Conservation (phyloP, 2,113 vertebrate genomes). For the Notechis scutatus region DNA sequence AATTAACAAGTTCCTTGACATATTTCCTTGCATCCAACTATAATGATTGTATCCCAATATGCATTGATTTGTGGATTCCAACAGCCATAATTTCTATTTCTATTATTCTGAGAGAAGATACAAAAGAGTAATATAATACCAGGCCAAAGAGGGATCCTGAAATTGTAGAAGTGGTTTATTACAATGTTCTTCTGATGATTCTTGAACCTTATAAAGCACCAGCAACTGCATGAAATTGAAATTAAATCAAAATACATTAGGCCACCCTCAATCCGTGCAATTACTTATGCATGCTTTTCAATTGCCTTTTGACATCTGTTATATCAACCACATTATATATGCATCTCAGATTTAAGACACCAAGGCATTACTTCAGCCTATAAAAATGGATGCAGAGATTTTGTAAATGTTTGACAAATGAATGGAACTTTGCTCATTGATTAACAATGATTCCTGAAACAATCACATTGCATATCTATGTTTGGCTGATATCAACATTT, state of each 20-base stretch:
- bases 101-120: too few relatives aligned
- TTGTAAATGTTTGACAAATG: background rate
- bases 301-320: background rate
- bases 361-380: background rate
- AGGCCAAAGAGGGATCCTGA: background rate
- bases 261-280: background rate
- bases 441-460: background rate
- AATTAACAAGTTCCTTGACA: background rate
- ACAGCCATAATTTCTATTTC: background rate
- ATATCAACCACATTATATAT: background rate
- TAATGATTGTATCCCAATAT: background rate
- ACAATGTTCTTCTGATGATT: background rate
- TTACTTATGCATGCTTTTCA: background rate
- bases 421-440: background rate
- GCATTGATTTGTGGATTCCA: background rate
- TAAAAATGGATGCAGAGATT: background rate
- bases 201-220: conserved; percentile 4
- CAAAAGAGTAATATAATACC: background rate
- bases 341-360: background rate
- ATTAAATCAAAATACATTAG: fast-evolving
- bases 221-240: background rate
- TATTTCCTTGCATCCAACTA: background rate
- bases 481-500: conserved; percentile 1
- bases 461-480: background rate
- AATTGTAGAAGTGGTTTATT: background rate